Percentiles rank a stretch among this genome's conserved stretches.
Evolutionary conservation across 2,797 vertebrate genomes (phyloP).

Genomic region (Sus cebifrons): DNA sequence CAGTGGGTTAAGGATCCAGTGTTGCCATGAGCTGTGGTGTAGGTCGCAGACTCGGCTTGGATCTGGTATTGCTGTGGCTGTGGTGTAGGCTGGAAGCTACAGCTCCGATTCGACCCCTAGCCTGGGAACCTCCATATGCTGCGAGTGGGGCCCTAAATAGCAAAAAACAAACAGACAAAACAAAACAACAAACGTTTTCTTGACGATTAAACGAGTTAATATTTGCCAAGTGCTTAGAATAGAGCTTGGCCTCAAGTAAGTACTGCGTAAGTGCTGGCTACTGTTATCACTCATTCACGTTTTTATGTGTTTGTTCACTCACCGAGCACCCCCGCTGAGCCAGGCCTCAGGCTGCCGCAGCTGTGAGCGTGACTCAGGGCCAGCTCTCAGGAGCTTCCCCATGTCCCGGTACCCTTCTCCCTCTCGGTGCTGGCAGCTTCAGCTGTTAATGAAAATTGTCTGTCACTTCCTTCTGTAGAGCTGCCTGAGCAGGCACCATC

Average conservation of each 20-base stretch:
- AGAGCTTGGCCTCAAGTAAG: conserved; percentile 29
- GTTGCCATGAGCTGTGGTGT: too few species aligned
- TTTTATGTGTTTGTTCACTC: conserved; percentile 73
- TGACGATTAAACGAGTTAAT: conserved; percentile 51
- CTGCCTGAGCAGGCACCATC: background rate
- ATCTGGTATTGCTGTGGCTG: too few species aligned
- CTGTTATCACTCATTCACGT: conserved; percentile 35
- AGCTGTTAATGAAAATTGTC: conserved; percentile 60
- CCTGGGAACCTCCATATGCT: too few species aligned
- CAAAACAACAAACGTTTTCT: background rate
- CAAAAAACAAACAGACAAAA: too few species aligned
- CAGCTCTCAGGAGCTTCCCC: background rate
- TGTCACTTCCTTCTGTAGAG: conserved; percentile 12
- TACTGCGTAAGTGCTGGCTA: background rate
- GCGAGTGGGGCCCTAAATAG: too few species aligned
- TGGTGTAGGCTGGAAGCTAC: too few species aligned
- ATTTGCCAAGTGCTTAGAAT: conserved; percentile 17
- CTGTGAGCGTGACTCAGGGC: conserved; percentile 45
- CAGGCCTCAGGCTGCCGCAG: background rate
- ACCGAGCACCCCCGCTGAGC: background rate
- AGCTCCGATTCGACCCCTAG: too few species aligned
- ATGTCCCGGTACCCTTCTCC: background rate
- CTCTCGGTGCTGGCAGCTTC: background rate
- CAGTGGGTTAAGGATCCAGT: too few species aligned
- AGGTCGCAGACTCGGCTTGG: too few species aligned